phyloP scores from a whole-genome alignment of 2,888 invertebrate genomes.

The Pemphredon lugubris region DNA sequence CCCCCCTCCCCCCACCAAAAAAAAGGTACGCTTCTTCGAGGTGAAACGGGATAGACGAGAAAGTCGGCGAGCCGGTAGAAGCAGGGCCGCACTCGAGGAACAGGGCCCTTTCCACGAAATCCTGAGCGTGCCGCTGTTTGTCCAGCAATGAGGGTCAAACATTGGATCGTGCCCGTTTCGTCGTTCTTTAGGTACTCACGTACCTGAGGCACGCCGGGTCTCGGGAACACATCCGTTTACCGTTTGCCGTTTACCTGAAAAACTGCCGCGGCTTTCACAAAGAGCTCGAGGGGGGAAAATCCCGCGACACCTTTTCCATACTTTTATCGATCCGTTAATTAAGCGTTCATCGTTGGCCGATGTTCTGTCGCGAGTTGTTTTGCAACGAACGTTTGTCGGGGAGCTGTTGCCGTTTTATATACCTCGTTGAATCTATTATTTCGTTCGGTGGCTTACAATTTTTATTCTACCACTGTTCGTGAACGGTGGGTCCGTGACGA shows the following conservation, averaged over 20 bases:
- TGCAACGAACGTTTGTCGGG: too few relatives aligned
- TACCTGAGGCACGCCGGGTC: conserved; percentile 38
- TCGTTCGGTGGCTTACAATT: too few relatives aligned
- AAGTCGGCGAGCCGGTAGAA: conserved; percentile 29
- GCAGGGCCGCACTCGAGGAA: conserved; percentile 41
- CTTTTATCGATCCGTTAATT: neutral
- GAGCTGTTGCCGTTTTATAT: too few relatives aligned
- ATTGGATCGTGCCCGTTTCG: conserved; percentile 72
- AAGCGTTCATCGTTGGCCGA: too few relatives aligned
- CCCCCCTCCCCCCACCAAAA: too few relatives aligned
- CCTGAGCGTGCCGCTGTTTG: conserved; percentile 76
- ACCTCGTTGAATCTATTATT: too few relatives aligned
- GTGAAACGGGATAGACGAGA: conserved; percentile 28
- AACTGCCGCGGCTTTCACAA: conserved; percentile 48
- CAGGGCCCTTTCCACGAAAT: conserved; percentile 63
- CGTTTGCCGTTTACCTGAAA: conserved; percentile 60
- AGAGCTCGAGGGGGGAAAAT: conserved; percentile 30
- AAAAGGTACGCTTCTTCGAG: conserved; percentile 44
- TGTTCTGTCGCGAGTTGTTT: neutral
- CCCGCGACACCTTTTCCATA: conserved; percentile 25
- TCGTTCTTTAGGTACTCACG: conserved; percentile 33
- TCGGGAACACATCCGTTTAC: conserved; percentile 10
- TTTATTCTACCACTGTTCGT: neutral
- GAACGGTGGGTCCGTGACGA: neutral
- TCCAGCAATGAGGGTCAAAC: conserved; percentile 73